Evolutionary conservation across 37 sponge, comb jelly and placozoan genomes (phyloP), one percentile per base, ranked within the genome.

Genomic region (Dysidea cf. avara): DNA sequence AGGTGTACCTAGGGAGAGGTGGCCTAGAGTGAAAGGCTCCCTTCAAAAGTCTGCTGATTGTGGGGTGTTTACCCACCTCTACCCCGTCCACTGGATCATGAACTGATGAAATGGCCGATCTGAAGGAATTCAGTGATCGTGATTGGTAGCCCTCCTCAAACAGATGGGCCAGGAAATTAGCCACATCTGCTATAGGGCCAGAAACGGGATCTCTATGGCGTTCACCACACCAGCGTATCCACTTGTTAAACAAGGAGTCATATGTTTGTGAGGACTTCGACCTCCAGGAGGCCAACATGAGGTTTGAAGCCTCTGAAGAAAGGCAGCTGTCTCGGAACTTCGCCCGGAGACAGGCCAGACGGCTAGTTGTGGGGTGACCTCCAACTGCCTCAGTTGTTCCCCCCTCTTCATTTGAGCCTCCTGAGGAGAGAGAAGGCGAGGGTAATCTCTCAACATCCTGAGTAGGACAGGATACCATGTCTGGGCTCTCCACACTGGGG

Each of bases 111-210:
- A 68, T 48, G 7, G 69, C 49, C 20, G 69, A 68, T 11, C 69
- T 7, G 37, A 24, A 68, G 14, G 50, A 11, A 48, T 68, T 68
- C 24, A 49, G 50, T 9, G 51, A 68, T n/a, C 69, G 31, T 12
- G 13, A 68, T 48, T 68, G 69, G 37, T 68, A 68, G 7, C 69
- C 69, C 30, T 48, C 25, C 7, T 50, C 25, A 68, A 48, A 59
- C 24, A 59, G 62, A 20, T 59, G 52, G 13, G 52, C 52, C 52
- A 49, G 52, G 52, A 49, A 49, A 16, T 20, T 16, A 50, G 17
- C 18, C 18, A 50, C 16, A 16, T 50, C 16, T 50, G 62, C 28
- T 22, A 65, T 21, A 65, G 40, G 40, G 13, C 40, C 13, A 13
- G 40, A 30, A 37, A 35, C 40, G 39, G 67, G 18, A 35, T 13